These are phyloP conservation scores for Macrochelys suwanniensis DNA, from an alignment of 2,797 vertebrate species.

Conservation along the genomic window DNA sequence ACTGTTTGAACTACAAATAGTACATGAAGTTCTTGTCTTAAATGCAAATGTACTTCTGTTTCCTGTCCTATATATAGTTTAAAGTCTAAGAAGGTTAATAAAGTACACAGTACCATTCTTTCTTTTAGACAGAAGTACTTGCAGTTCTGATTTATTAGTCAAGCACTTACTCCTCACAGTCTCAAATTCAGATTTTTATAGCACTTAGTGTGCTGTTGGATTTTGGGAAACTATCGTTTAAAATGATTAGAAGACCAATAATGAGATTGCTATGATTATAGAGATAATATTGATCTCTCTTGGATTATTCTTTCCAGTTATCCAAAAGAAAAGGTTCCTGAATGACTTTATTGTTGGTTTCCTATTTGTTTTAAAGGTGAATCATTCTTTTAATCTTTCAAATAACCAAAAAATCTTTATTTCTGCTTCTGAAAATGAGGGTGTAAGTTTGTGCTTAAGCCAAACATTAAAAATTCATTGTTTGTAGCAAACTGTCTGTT, in stretches of 20 bases:
- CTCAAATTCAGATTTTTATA: background rate
- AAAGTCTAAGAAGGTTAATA: background rate
- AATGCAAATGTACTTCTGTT: background rate
- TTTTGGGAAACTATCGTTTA: background rate
- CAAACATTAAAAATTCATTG: background rate
- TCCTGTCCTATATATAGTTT: background rate
- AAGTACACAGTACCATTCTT: background rate
- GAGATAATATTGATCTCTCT: background rate
- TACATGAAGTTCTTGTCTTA: background rate
- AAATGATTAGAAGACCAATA: background rate
- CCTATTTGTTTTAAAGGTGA: background rate
- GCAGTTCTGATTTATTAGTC: background rate
- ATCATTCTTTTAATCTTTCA: background rate
- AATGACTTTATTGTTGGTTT: background rate
- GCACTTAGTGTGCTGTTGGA: background rate
- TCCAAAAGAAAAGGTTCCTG: background rate
- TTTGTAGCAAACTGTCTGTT: background rate
- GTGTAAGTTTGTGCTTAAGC: background rate
- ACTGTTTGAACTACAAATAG: background rate
- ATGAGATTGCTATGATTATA: background rate
- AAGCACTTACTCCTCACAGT: background rate
- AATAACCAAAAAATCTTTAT: background rate
- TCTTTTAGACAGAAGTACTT: background rate
- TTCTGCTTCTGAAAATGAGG: background rate
- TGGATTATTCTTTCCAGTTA: background rate